phyloP scores from a whole-genome alignment of 2,113 vertebrate species.

The Cynopterus brachyotis region DNA sequence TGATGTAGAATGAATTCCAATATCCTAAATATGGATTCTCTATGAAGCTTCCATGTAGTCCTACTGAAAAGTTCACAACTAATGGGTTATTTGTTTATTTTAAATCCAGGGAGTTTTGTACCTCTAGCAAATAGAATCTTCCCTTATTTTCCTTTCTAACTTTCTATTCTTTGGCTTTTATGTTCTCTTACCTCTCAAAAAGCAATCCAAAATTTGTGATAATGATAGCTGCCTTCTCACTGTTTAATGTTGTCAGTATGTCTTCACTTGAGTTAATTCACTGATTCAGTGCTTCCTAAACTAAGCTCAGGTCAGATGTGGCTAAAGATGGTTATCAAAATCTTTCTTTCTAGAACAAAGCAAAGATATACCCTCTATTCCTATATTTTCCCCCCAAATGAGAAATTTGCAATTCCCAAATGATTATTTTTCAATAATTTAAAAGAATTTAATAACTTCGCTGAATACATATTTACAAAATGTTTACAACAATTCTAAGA shows the following conservation, averaged over 20 bases:
- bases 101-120: neutral
- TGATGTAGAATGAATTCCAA: slow-evolving; percentile 44
- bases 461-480: neutral
- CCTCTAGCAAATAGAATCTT: neutral
- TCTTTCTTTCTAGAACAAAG: neutral
- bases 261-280: neutral
- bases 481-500: neutral
- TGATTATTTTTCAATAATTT: neutral
- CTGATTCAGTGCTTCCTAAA: neutral
- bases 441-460: neutral
- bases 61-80: slow-evolving; percentile 29
- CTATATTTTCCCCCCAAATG: neutral
- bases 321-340: neutral
- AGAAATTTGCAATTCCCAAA: neutral
- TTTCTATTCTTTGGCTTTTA: neutral
- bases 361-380: neutral
- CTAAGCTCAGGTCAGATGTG: neutral
- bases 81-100: slow-evolving; percentile 51
- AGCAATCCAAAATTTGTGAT: neutral
- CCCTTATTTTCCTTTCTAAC: neutral
- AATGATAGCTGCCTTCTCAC: neutral
- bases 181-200: neutral
- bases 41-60: neutral
- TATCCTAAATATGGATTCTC: slow-evolving; percentile 37
- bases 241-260: neutral